Evolutionary conservation across 1,140 invertebrate genomes (phyloP).

Genomic region (Caligus rogercresseyi): DNA sequence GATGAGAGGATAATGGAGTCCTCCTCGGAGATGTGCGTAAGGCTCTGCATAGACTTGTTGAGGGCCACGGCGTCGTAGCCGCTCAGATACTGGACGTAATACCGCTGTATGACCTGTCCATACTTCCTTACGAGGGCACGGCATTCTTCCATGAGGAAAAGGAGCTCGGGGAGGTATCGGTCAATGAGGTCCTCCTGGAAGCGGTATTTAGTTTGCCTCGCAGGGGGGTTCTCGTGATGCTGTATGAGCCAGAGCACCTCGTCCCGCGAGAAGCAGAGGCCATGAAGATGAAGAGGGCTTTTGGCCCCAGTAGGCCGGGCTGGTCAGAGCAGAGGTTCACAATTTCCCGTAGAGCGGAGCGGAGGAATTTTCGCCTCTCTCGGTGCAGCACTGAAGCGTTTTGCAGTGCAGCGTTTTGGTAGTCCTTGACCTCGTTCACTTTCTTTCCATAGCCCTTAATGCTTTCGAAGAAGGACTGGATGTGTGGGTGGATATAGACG

Average conservation of each 20-base stretch:
- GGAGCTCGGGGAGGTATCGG: conserved; percentile 80
- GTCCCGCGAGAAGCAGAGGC: conserved; percentile 78
- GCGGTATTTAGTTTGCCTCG: conserved; percentile 63
- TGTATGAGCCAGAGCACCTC: conserved; percentile 79
- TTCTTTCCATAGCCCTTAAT: conserved; percentile 86
- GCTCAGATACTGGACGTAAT: conserved; percentile 90
- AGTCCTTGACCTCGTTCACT: conserved; percentile 83
- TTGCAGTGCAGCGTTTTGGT: conserved; percentile 68
- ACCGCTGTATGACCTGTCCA: conserved; percentile 67
- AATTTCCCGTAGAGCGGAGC: conserved; percentile 85
- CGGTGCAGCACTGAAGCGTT: conserved; percentile 73
- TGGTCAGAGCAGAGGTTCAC: conserved; percentile 90
- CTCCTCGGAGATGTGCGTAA: conserved; percentile 65
- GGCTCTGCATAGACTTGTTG: conserved; percentile 72
- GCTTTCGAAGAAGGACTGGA: conserved; percentile 79
- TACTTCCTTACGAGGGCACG: conserved; percentile 33
- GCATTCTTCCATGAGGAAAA: conserved; percentile 96
- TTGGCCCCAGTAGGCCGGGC: conserved; percentile 86
- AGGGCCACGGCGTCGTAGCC: conserved; percentile 85
- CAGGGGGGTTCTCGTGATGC: conserved; percentile 85
- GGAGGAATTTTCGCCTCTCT: conserved; percentile 85
- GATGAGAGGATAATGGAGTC: conserved; percentile 86
- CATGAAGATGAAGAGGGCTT: conserved; percentile 91
- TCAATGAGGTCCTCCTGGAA: conserved; percentile 73
- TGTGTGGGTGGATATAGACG: conserved; percentile 81